phyloP scores from a whole-genome alignment of 2,888 invertebrate species.

The Agriopis leucophaearia region DNA sequence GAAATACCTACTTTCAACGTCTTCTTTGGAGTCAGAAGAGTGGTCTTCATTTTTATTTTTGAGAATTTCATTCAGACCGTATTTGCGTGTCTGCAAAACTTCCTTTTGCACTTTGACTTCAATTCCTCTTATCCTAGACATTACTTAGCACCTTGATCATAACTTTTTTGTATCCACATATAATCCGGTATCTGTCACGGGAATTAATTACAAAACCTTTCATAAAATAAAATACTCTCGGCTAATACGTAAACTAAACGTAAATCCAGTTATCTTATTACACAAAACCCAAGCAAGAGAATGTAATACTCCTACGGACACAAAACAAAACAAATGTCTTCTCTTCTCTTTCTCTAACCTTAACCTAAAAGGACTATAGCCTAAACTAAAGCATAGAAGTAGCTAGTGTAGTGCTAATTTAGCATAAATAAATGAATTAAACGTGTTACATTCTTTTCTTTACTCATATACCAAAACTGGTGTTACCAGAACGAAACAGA shows the following conservation, averaged over 20 bases:
- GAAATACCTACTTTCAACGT: constrained; percentile 68
- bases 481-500: no score
- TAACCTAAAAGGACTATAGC: no score
- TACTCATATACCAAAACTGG: no score
- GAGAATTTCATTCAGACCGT: constrained; percentile 62
- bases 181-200: background rate
- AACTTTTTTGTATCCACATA: constrained; percentile 13
- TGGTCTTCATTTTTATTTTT: constrained; percentile 67
- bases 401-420: no score
- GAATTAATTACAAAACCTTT: background rate
- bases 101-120: constrained; percentile 72
- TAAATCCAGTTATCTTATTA: no score
- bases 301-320: no score
- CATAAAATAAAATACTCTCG: background rate
- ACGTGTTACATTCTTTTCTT: no score
- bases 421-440: no score
- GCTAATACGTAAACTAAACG: background rate
- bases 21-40: constrained; percentile 64
- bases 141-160: constrained; percentile 35
- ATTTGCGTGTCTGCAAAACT: constrained; percentile 62
- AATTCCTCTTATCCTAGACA: constrained; percentile 76
- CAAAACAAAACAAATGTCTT: no score
- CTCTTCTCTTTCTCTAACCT: no score
- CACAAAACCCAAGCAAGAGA: no score
- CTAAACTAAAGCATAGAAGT: no score